Evolutionary conservation across 2,888 invertebrate genomes (phyloP).

Genomic region (Amphipoea lucens): DNA sequence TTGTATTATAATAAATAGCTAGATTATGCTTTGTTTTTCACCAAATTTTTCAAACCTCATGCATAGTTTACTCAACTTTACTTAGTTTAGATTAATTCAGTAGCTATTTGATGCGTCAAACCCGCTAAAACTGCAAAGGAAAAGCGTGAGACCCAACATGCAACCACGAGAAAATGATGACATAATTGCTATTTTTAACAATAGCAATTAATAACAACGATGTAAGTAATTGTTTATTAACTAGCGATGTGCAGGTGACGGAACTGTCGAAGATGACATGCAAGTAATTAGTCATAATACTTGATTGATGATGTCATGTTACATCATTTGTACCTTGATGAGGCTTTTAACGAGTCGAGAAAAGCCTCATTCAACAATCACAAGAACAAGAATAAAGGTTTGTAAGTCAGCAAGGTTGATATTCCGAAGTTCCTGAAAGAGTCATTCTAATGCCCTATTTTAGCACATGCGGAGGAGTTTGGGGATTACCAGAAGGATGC

Average conservation of each 20-base stretch:
- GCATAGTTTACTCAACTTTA: not conserved
- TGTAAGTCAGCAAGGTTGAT: not conserved
- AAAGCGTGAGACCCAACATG: constrained; percentile 52
- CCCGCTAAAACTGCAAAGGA: constrained; percentile 17
- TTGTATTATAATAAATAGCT: not conserved
- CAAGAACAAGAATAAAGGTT: not conserved
- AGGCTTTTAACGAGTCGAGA: not conserved
- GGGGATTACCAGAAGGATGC: not conserved
- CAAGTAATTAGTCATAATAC: not conserved
- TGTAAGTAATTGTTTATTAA: constrained; percentile 54
- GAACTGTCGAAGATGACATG: constrained; percentile 32
- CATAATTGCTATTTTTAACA: constrained; percentile 33
- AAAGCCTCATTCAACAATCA: no score
- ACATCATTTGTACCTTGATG: not conserved
- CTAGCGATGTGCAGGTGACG: constrained; percentile 36
- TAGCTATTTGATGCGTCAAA: not conserved
- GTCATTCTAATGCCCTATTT: no score
- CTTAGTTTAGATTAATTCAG: not conserved
- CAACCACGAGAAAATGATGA: constrained; percentile 30
- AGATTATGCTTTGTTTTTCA: not conserved
- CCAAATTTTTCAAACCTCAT: not conserved
- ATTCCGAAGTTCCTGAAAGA: not conserved
- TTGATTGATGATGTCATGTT: constrained; percentile 33
- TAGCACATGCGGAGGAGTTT: not conserved
- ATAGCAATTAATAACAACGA: constrained; percentile 35